phyloP scores from a whole-genome alignment of 2,113 vertebrate genomes.

The Carassius auratus region DNA sequence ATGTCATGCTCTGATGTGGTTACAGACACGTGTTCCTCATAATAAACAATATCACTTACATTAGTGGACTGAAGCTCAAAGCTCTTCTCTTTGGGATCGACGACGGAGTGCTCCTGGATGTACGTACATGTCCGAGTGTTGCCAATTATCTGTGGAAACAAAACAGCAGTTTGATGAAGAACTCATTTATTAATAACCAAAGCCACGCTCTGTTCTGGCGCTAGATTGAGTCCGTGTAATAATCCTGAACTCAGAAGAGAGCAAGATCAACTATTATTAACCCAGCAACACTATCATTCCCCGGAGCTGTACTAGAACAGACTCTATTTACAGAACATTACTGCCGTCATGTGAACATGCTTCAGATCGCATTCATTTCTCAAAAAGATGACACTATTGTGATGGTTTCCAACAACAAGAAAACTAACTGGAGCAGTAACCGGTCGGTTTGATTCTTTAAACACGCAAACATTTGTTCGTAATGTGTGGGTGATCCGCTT shows the following conservation, averaged over 20 bases:
- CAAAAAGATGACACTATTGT: not conserved
- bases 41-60: conserved; percentile 73
- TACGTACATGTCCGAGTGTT: conserved; percentile 87
- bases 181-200: too few species aligned
- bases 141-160: conserved; percentile 84
- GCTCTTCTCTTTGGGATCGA: conserved; percentile 85
- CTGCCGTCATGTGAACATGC: not conserved
- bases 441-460: not conserved
- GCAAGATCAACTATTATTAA: not conserved
- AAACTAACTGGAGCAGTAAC: not conserved
- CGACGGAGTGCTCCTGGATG: conserved; percentile 91
- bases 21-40: not conserved
- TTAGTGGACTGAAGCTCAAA: conserved; percentile 94
- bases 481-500: not conserved
- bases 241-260: not conserved
- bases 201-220: not conserved
- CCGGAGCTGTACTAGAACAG: not conserved
- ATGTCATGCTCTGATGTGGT: not conserved
- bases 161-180: conserved; percentile 8
- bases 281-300: not conserved
- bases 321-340: not conserved
- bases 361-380: not conserved
- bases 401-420: not conserved
- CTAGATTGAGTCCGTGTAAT: not conserved
- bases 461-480: not conserved